phyloP scores from a whole-genome alignment of 2,888 invertebrate genomes.

The Nemoura dubitans region DNA sequence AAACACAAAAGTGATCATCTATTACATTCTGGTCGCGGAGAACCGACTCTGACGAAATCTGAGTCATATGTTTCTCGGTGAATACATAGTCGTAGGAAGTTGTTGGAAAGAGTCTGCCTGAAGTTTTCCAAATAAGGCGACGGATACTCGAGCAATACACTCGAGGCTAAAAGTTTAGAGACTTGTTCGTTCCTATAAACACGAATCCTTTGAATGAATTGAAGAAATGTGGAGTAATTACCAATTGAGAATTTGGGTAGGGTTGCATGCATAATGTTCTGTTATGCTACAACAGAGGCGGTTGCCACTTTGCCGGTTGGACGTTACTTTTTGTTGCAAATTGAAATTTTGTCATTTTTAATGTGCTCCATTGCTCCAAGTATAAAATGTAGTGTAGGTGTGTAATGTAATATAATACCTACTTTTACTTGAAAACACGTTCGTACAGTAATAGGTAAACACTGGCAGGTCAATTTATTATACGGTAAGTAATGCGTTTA shows the following conservation, averaged over 20 bases:
- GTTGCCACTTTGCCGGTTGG: no score
- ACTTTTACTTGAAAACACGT: no score
- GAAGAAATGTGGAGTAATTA: not conserved
- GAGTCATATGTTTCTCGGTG: not conserved
- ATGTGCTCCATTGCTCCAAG: no score
- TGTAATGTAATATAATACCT: no score
- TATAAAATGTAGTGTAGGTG: no score
- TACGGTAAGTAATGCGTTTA: no score
- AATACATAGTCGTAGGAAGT: not conserved
- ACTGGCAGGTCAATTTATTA: no score
- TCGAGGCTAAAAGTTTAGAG: not conserved
- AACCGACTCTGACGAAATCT: not conserved
- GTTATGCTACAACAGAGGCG: not conserved
- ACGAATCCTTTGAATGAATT: not conserved
- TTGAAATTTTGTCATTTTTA: no score
- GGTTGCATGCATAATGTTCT: not conserved
- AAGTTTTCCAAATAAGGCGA: not conserved
- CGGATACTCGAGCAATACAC: not conserved
- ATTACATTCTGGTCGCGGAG: not conserved
- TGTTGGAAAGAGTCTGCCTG: not conserved
- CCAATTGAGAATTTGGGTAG: not conserved
- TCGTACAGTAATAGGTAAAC: no score
- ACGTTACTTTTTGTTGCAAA: no score
- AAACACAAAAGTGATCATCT: not conserved
- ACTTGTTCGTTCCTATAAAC: not conserved